Evolutionary conservation across 2,888 invertebrate species (phyloP).

Genomic region (Macrophya annulata): DNA sequence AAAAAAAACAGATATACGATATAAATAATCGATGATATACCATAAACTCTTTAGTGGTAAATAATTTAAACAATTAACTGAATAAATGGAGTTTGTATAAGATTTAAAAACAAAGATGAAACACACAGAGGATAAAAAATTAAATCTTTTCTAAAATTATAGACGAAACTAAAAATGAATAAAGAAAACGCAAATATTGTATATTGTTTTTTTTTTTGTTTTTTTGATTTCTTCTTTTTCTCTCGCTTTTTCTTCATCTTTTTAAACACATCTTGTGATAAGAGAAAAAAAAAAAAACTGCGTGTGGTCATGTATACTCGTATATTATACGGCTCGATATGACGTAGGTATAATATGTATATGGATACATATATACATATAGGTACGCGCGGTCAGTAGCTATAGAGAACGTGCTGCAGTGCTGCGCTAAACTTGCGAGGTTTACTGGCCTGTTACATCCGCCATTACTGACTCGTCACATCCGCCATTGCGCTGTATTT

Average conservation of each 20-base stretch:
- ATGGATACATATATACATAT: not conserved
- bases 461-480: constrained; percentile 49
- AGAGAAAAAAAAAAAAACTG: not conserved
- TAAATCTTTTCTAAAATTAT: too few relatives aligned
- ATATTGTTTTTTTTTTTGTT: not conserved
- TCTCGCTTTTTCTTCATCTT: too few relatives aligned
- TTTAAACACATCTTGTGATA: not conserved
- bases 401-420: constrained; percentile 22
- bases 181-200: not conserved
- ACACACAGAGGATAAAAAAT: too few relatives aligned
- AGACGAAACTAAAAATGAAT: not conserved
- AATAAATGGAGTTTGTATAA: too few relatives aligned
- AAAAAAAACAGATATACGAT: too few relatives aligned
- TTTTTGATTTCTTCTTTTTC: too few relatives aligned
- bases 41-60: too few relatives aligned
- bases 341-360: not conserved
- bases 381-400: constrained; percentile 1
- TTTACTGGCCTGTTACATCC: constrained; percentile 54
- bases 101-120: too few relatives aligned
- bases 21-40: too few relatives aligned
- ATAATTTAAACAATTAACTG: too few relatives aligned
- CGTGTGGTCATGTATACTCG: not conserved
- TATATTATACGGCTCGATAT: not conserved
- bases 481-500: constrained; percentile 46
- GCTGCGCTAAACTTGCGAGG: constrained; percentile 46